A percentile compares a stretch with the other conserved stretches of the same genome.
phyloP scores from a whole-genome alignment of 2,888 invertebrate species.

The Polietes domitor region DNA sequence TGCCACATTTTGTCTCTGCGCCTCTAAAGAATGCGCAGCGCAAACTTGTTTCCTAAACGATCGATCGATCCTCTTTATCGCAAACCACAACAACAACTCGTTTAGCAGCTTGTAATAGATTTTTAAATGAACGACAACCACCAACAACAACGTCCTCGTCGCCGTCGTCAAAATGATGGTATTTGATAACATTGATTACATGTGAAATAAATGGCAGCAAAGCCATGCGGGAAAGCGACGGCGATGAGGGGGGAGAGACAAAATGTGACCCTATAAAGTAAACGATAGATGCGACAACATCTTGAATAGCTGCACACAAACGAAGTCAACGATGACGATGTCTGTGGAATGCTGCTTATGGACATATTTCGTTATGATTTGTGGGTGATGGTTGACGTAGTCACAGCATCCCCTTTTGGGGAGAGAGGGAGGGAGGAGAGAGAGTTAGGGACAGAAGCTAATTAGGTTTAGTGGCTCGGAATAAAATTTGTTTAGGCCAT shows the following conservation, averaged over 20 bases:
- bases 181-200: conserved; percentile 66
- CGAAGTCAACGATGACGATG: not conserved
- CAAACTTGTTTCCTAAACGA: conserved; percentile 49
- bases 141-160: not conserved
- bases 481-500: too few relatives aligned
- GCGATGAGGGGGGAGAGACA: too few relatives aligned
- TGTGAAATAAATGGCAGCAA: conserved; percentile 40
- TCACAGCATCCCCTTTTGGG: not conserved
- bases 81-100: conserved; percentile 34
- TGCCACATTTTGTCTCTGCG: conserved; percentile 53
- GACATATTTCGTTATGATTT: not conserved
- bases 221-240: not conserved
- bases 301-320: not conserved
- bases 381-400: not conserved
- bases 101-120: conserved; percentile 41
- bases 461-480: too few relatives aligned
- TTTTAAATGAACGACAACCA: not conserved
- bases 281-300: conserved; percentile 19
- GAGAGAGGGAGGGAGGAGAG: too few relatives aligned
- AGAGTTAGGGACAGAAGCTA: too few relatives aligned
- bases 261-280: conserved; percentile 31
- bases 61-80: conserved; percentile 13
- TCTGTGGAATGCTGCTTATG: conserved; percentile 2
- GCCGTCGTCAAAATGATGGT: conserved; percentile 38
- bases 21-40: conserved; percentile 50